Conservation (phyloP, 2,888 invertebrate species). For the Drosophila diplacantha region DNA sequence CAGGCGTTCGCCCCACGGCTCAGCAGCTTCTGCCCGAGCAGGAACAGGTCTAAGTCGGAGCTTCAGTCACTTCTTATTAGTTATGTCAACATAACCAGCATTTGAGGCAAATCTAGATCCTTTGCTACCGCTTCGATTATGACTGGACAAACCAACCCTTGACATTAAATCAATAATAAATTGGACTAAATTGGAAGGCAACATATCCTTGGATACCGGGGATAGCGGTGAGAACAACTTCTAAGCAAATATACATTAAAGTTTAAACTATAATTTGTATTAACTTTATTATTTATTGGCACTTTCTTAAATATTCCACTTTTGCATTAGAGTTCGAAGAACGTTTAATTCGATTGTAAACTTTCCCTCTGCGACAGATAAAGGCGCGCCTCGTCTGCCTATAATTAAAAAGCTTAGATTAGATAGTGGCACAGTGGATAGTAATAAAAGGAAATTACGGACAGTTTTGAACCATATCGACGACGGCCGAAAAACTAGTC, state of each 20-base stretch:
- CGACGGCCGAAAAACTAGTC: conserved; percentile 84
- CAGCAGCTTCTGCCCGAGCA: conserved; percentile 33
- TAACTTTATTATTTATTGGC: not conserved
- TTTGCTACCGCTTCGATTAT: not conserved
- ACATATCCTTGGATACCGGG: not conserved
- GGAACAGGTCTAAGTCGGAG: conserved; percentile 11
- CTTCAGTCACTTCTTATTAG: not conserved
- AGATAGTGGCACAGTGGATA: not conserved
- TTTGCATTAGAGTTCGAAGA: too few species aligned
- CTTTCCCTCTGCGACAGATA: conserved; percentile 16
- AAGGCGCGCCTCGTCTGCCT: conserved; percentile 44
- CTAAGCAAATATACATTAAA: not conserved
- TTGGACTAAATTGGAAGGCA: not conserved
- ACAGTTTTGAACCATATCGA: conserved; percentile 90
- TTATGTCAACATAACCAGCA: not conserved
- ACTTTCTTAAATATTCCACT: not conserved
- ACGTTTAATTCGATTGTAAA: not conserved
- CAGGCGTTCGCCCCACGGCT: conserved; percentile 48
- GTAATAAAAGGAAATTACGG: conserved; percentile 70
- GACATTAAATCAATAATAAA: not conserved
- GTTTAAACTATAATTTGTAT: not conserved
- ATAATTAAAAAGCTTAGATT: conserved; percentile 1
- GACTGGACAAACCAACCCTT: not conserved
- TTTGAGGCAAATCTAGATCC: not conserved
- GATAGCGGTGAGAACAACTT: not conserved